These are phyloP conservation scores for Apodemus speciosus DNA, from an alignment of 2,113 vertebrate genomes.

Conservation along the genomic window DNA sequence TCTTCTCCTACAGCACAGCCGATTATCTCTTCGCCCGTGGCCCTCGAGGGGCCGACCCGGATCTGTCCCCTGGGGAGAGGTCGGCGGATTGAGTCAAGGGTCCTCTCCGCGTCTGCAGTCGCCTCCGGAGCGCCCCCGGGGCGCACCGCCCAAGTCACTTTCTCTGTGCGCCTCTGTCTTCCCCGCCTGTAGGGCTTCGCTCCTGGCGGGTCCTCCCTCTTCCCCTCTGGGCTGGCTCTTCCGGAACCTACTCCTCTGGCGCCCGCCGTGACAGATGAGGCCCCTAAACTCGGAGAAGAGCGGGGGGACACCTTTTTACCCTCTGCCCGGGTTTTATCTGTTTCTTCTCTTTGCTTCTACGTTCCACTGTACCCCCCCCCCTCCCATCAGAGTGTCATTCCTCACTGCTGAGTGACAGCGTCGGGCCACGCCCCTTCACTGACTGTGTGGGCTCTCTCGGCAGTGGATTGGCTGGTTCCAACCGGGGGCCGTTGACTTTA, in stretches of 20 bases:
- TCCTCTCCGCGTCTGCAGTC: slow-evolving; percentile 29
- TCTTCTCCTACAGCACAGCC: slow-evolving; percentile 54
- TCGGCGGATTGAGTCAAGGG: background rate
- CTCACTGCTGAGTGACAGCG: slow-evolving; percentile 90
- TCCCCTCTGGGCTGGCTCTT: slow-evolving; percentile 20
- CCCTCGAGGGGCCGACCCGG: slow-evolving; percentile 38
- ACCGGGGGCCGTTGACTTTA: slow-evolving; percentile 75
- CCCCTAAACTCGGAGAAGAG: slow-evolving; percentile 55
- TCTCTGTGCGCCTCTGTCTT: slow-evolving; percentile 16
- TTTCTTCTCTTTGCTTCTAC: slow-evolving; percentile 78
- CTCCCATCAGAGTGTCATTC: slow-evolving; percentile 84
- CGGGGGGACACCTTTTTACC: slow-evolving; percentile 66
- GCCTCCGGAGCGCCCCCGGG: slow-evolving; percentile 10
- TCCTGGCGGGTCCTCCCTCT: background rate
- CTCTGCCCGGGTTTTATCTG: slow-evolving; percentile 77
- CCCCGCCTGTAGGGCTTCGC: background rate
- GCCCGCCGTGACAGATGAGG: background rate
- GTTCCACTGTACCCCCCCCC: slow-evolving; percentile 5
- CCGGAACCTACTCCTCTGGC: slow-evolving; percentile 39
- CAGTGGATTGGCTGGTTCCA: slow-evolving; percentile 85
- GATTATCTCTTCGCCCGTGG: slow-evolving; percentile 62
- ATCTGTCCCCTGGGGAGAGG: slow-evolving; percentile 17
- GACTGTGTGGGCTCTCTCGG: slow-evolving; percentile 17
- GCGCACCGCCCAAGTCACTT: slow-evolving; percentile 53
- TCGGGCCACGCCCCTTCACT: slow-evolving; percentile 67